These are phyloP conservation scores for Notodonta dromedarius DNA, from an alignment of 2,888 invertebrate species.

Conservation along the genomic window DNA sequence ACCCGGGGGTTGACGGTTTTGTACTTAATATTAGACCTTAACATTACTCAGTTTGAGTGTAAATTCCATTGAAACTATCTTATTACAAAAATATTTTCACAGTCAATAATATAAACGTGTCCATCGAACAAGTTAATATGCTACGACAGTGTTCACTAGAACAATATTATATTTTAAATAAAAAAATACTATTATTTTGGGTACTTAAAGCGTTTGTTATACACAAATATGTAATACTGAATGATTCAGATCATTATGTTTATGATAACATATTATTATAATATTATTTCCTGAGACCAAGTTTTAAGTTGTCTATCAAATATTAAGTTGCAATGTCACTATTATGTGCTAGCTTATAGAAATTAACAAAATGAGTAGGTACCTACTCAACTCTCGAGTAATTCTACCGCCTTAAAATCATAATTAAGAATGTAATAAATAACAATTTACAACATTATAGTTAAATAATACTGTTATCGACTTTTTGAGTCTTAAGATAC, in stretches of 20 bases:
- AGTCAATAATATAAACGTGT: conserved; percentile 43
- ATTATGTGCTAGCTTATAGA: too few relatives aligned
- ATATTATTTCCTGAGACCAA: too few relatives aligned
- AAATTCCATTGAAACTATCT: conserved; percentile 19
- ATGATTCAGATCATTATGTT: conserved; percentile 42
- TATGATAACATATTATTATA: background rate
- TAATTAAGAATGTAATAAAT: too few relatives aligned
- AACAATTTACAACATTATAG: too few relatives aligned
- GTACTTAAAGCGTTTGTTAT: conserved; percentile 57
- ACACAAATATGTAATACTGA: conserved; percentile 60
- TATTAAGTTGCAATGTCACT: too few relatives aligned
- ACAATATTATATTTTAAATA: conserved; percentile 39
- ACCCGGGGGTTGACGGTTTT: conserved; percentile 46
- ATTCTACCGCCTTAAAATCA: too few relatives aligned
- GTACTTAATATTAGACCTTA: conserved; percentile 61
- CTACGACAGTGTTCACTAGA: conserved; percentile 10
- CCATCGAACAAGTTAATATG: conserved; percentile 28
- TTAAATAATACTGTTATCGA: too few relatives aligned
- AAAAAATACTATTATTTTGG: conserved; percentile 70
- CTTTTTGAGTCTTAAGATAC: too few relatives aligned
- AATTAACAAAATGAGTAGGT: too few relatives aligned
- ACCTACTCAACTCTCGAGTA: too few relatives aligned
- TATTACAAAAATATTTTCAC: conserved; percentile 20
- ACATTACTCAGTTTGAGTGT: conserved; percentile 16
- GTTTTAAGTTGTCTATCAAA: too few relatives aligned